These are phyloP conservation scores for Muscicapa striata DNA, from an alignment of 2,797 vertebrate species.

Conservation along the genomic window DNA sequence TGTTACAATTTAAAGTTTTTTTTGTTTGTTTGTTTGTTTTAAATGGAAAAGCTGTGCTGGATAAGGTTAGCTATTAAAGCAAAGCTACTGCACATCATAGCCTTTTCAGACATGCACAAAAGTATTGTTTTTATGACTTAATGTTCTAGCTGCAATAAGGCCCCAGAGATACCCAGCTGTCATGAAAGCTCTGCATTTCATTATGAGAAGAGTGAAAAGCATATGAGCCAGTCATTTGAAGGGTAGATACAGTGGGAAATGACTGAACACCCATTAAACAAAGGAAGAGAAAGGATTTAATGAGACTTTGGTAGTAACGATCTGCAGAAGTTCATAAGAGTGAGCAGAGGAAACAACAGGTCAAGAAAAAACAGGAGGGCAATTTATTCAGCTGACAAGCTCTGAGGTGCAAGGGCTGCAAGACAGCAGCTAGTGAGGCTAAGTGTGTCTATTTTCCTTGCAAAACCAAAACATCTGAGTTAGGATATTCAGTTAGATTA, in stretches of 20 bases:
- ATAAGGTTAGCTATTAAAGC: neutral
- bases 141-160: conserved; percentile 1
- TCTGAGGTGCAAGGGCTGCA: neutral
- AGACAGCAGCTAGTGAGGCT: neutral
- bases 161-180: neutral
- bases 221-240: neutral
- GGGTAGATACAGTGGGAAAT: neutral
- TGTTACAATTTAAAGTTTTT: neutral
- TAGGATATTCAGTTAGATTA: neutral
- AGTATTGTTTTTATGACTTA: neutral
- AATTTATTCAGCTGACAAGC: neutral
- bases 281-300: conserved; percentile 9
- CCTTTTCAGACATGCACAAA: neutral
- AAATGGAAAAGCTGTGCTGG: neutral
- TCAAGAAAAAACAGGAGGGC: neutral
- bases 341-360: neutral
- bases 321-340: neutral
- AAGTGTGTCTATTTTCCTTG: neutral
- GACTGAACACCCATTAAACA: conserved; percentile 15
- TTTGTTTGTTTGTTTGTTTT: neutral
- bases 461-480: conserved; percentile 1
- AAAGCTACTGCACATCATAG: neutral
- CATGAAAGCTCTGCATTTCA: neutral
- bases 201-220: conserved; percentile 3
- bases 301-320: conserved; percentile 13